Base-by-base conservation (phyloP, 2,888 invertebrate species). In the Rhaphigaster nebulosa region DNA sequence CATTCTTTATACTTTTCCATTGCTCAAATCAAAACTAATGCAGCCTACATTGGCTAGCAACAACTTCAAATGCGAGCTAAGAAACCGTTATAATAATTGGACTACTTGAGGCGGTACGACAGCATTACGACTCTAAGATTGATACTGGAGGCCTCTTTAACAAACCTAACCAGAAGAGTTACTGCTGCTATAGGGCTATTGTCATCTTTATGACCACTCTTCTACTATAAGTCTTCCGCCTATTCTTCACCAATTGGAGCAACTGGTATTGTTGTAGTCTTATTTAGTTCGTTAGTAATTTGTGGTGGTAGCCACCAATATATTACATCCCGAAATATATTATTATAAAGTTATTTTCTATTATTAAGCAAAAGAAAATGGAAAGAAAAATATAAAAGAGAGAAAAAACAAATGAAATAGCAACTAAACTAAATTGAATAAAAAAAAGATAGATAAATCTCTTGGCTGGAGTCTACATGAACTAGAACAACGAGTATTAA, bases 201-300 rank as follows among this genome's bases (percentile, higher is more conserved):
- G 70, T 70, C 70, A 70, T 70, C 70, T 70, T 70, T 70, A 70
- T 70, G 13, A 18, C 34, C 70, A 10, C 70, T 70, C 70, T 29
- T 70, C 15, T 34, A 34, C 70, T 70, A 70, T 70, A 34, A 70
- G 70, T 70, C 70, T 70, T 34, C 70, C 29, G 29, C 18, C 70
- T 34, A 70, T 70, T 70, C 70, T 70, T 18, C 18, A 70, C 70
- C 70, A 70, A 70, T 70, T 70, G 70, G 70, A 34, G 34, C 34
- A 70, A 70, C 13, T 70, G 5, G 18, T 34, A 13, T 1, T 70
- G 34, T 70, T 29, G 4, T 29, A 70, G 70, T 29, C 29, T 70
- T 34, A 70, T 70, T 70, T 70, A 70, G 70, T 70, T 23, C 18
- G 70, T n/a, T 70, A n/a, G 70, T 29, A 70, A 34, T 34, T 34